Conservation (phyloP, 2,888 invertebrate species). For the Octodonta nipae region DNA sequence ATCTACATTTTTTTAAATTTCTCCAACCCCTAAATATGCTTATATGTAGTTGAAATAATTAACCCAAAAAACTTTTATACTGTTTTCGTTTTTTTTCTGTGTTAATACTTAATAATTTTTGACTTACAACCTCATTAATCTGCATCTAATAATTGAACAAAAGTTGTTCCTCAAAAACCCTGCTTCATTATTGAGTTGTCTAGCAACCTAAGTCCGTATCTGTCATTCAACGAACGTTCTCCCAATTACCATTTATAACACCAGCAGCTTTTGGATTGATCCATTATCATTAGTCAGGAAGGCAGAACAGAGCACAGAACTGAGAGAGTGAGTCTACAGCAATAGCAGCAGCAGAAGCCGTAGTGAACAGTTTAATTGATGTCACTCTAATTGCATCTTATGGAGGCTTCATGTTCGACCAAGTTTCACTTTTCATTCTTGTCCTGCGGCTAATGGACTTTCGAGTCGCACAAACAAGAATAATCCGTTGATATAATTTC, state of each 20-base stretch:
- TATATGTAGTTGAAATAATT: too few species aligned
- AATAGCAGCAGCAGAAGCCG: constrained; percentile 10
- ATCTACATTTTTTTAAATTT: too few species aligned
- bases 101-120: too few species aligned
- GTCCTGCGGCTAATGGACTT: constrained; percentile 2
- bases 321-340: neutral
- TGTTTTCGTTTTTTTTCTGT: too few species aligned
- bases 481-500: constrained; percentile 2
- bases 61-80: too few species aligned
- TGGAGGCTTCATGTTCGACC: constrained; percentile 14
- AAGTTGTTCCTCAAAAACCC: too few species aligned
- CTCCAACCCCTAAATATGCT: too few species aligned
- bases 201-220: too few species aligned
- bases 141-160: too few species aligned
- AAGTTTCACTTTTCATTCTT: constrained; percentile 1
- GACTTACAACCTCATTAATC: too few species aligned
- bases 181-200: too few species aligned
- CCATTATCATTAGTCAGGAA: constrained; percentile 23
- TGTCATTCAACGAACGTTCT: constrained; percentile 9
- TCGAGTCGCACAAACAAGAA: constrained; percentile 2
- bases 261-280: constrained; percentile 22
- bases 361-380: constrained; percentile 19
- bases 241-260: constrained; percentile 13
- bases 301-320: neutral
- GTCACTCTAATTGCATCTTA: constrained; percentile 20